Evolutionary conservation across 2,797 vertebrate genomes (phyloP), one percentile per base, ranked within the genome.

Genomic region (Xenops minutus): DNA sequence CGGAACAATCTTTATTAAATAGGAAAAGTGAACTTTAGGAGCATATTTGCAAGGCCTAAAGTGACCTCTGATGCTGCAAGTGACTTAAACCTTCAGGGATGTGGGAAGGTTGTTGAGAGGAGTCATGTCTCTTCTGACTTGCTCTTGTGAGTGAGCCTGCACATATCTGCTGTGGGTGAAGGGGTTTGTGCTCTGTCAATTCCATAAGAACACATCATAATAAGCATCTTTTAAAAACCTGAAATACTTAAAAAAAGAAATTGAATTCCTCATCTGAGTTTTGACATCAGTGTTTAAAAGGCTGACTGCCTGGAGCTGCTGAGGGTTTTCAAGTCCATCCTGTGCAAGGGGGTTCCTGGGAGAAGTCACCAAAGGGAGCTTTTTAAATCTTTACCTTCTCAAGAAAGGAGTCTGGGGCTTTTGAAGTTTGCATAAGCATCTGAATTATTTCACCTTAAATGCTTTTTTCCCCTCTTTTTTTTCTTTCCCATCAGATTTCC

Each of bases 401-500:
- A 58, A 51, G 32, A n/a, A 18, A 67, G 15, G 22, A 26, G 2
- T 54, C 30, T 68, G 54, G 59, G 52, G 6, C 23, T 84, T 77
- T 71, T 56, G 14, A 54, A 30, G 3, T 78, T 85, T 83, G 24
- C 24, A 39, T 68, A 54, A 72, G 4, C 41, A 56, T 52, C 41
- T 81, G 69, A 91, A 51, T 88, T 69, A 56, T 41, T 85, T 79
- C 20, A 73, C 37, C 29, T 87, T 59, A 80, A 85, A 64, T 77
- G 14, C 9, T 12, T 59, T 39, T 6, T 2, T 6, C 4, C 32
- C 5, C 6, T 15, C 14, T 62, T 13, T 84, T 62, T 75, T 63
- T 71, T 75, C 51, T 85, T 88, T 89, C 68, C 95, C 18, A n/a
- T 79, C 84, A 99, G 99, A 97, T 99, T 99, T 96, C 99, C 99